Percentiles rank a stretch among this genome's conserved stretches.
These are phyloP conservation scores for Tachuris rubrigastra DNA, from an alignment of 2,113 vertebrate genomes.

Conservation along the genomic window DNA sequence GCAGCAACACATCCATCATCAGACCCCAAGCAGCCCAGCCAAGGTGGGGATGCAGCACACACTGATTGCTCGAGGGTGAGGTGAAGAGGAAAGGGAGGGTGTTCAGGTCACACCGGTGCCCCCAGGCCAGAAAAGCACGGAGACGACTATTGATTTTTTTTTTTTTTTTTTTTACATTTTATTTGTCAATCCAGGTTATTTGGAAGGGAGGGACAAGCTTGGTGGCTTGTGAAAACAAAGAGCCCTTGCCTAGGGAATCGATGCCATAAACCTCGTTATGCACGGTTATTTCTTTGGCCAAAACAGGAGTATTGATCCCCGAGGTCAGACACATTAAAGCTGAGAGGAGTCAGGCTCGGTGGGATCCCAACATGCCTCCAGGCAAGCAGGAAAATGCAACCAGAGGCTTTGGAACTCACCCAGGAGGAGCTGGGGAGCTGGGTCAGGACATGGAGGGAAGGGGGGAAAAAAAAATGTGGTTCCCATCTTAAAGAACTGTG, in stretches of 20 bases:
- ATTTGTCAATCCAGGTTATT: slow-evolving; percentile 52
- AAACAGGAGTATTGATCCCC: slow-evolving; percentile 45
- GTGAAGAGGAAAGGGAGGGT: neutral
- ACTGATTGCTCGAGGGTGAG: neutral
- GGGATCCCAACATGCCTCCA: neutral
- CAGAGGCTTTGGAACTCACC: neutral
- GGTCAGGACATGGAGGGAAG: neutral
- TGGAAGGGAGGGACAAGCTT: neutral
- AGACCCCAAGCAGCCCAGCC: neutral
- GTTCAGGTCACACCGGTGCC: neutral
- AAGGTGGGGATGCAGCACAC: neutral
- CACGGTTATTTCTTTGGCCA: slow-evolving; percentile 45
- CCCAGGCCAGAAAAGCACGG: slow-evolving; percentile 16
- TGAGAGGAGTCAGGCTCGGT: neutral
- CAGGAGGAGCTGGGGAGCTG: neutral
- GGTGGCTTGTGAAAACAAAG: slow-evolving; percentile 57
- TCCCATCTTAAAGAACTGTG: neutral
- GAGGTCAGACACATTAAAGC: neutral
- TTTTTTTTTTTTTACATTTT: neutral
- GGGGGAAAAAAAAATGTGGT: neutral
- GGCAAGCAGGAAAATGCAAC: neutral
- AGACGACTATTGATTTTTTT: neutral
- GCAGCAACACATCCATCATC: neutral
- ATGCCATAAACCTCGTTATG: slow-evolving; percentile 57
- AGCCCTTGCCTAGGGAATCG: slow-evolving; percentile 34